Conservation (phyloP, 2,113 vertebrate species). For the Pungitius pungitius region DNA sequence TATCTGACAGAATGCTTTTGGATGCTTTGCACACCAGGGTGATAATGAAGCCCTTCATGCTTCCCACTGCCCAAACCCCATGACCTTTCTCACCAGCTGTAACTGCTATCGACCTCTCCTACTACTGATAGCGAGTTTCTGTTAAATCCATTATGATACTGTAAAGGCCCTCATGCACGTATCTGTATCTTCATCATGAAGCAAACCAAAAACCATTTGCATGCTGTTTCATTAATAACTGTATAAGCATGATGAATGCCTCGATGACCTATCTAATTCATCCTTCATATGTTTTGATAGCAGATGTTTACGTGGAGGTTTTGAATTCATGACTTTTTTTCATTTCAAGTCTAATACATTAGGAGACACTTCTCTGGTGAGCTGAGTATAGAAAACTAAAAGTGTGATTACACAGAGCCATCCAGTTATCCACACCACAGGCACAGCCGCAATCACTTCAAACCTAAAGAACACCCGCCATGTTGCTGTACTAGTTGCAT, state of each 20-base stretch:
- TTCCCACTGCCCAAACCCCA: constrained; percentile 9
- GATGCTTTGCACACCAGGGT: not conserved
- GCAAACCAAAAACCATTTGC: constrained; percentile 26
- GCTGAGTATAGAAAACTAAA: constrained; percentile 7
- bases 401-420: constrained; percentile 7
- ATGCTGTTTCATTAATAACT: constrained; percentile 27
- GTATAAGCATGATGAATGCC: constrained; percentile 18
- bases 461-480: not conserved
- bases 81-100: not conserved
- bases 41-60: constrained; percentile 26
- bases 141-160: not conserved
- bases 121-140: not conserved
- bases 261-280: constrained; percentile 9
- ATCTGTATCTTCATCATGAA: constrained; percentile 18
- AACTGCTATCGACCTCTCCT: not conserved
- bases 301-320: constrained; percentile 12
- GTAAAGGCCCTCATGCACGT: constrained; percentile 8
- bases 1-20: not conserved
- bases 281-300: not conserved
- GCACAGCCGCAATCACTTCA: not conserved
- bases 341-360: not conserved
- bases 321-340: constrained; percentile 15
- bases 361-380: not conserved
- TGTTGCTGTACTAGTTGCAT: not conserved
- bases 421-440: not conserved